Conservation (phyloP, 2,797 vertebrate species). For the Silurus lanzhouensis region DNA sequence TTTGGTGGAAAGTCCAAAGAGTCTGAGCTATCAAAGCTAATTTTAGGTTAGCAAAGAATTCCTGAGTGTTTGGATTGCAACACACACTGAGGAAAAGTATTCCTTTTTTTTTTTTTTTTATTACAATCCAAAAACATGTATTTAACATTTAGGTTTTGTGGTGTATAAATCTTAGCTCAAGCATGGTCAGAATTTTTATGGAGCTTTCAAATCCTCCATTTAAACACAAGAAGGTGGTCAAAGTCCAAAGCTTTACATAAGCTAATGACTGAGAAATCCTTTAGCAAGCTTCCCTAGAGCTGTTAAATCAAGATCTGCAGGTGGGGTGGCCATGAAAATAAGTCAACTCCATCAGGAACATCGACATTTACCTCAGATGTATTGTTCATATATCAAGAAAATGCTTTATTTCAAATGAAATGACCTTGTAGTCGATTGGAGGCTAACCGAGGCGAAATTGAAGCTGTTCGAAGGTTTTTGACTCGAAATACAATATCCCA, state of each 20-base stretch:
- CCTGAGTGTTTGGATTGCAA: not conserved
- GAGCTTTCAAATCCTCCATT: not conserved
- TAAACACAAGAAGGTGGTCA: not conserved
- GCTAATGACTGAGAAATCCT: not conserved
- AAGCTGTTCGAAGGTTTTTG: not conserved
- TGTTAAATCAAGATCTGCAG: not conserved
- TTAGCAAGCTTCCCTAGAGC: not conserved
- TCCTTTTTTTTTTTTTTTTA: not conserved
- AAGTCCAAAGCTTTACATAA: not conserved
- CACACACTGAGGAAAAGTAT: not conserved
- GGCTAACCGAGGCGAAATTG: not conserved
- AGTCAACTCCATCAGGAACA: not conserved
- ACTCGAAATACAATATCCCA: not conserved
- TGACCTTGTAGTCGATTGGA: not conserved
- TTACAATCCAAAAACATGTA: not conserved
- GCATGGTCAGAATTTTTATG: not conserved
- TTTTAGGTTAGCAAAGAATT: not conserved
- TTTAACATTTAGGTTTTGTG: not conserved
- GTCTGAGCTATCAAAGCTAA: not conserved
- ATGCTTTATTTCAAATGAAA: not conserved
- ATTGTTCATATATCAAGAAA: not conserved
- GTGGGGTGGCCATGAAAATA: not conserved
- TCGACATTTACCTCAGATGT: not conserved
- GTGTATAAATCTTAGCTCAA: not conserved
- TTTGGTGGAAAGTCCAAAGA: not conserved